A percentile compares a stretch with the other conserved stretches of the same genome.
Evolutionary conservation across 2,797 vertebrate species (phyloP).

Genomic region (Chromis chromis): DNA sequence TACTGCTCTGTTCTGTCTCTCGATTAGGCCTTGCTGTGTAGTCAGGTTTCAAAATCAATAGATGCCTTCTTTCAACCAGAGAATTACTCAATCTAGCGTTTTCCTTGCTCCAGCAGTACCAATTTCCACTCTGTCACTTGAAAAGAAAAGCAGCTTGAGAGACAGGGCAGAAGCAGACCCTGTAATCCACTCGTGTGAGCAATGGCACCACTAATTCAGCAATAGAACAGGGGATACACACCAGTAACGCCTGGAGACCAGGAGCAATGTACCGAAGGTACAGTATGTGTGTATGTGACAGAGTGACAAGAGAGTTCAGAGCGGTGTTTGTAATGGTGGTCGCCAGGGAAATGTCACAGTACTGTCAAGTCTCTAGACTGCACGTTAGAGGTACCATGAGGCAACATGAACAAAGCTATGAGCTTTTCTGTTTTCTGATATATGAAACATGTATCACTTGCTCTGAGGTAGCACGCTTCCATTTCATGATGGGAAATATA

Average conservation of each 20-base stretch:
- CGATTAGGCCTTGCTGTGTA: slow-evolving; percentile 37
- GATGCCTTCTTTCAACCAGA: slow-evolving; percentile 47
- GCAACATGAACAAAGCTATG: slow-evolving; percentile 8
- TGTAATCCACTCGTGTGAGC: slow-evolving; percentile 29
- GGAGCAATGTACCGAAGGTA: not conserved
- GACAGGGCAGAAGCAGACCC: slow-evolving; percentile 30
- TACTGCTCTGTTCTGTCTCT: slow-evolving; percentile 2
- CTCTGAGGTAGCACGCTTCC: not conserved
- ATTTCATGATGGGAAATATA: not conserved
- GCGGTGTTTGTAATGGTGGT: slow-evolving; percentile 5
- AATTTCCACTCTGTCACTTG: slow-evolving; percentile 64
- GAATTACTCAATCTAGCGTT: slow-evolving; percentile 60
- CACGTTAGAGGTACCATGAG: slow-evolving; percentile 18
- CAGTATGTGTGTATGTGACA: not conserved
- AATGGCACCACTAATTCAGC: slow-evolving; percentile 32
- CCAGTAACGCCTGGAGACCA: slow-evolving; percentile 3
- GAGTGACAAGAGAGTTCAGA: slow-evolving; percentile 8
- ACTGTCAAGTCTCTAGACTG: slow-evolving; percentile 28
- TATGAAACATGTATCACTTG: slow-evolving; percentile 24
- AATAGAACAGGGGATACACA: slow-evolving; percentile 20
- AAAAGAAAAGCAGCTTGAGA: slow-evolving; percentile 40
- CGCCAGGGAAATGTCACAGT: slow-evolving; percentile 19
- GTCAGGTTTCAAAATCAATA: slow-evolving; percentile 62
- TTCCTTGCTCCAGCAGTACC: slow-evolving; percentile 47
- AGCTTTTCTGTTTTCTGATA: not conserved